Percentiles rank a stretch among this genome's conserved stretches.
Evolutionary conservation across 2,888 invertebrate genomes (phyloP).

Genomic region (Philopedon plagiatum): DNA sequence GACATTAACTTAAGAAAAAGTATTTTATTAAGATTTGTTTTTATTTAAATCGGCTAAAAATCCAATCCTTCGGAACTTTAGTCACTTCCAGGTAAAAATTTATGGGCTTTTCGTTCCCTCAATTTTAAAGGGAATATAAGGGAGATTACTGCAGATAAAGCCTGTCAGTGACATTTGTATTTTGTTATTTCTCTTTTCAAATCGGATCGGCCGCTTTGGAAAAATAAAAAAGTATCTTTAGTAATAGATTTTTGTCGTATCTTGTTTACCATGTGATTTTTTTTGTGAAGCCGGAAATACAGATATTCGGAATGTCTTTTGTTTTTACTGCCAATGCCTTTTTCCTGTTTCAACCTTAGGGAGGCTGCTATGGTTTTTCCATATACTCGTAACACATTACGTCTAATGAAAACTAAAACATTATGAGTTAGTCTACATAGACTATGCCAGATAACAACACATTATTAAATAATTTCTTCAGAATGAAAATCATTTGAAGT

Average conservation of each 20-base stretch:
- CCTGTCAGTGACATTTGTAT: conserved; percentile 19
- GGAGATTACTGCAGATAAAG: conserved; percentile 20
- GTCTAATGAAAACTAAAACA: too few relatives aligned
- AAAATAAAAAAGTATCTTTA: conserved; percentile 2
- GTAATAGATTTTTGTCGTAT: conserved; percentile 13
- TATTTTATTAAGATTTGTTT: not conserved
- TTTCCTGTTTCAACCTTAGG: not conserved
- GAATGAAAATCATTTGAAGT: too few relatives aligned
- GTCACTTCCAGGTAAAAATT: conserved; percentile 14
- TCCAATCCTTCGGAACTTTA: conserved; percentile 10
- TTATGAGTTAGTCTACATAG: too few relatives aligned
- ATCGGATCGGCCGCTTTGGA: conserved; percentile 1
- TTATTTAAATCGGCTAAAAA: not conserved
- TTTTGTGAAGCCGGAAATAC: not conserved
- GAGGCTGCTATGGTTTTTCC: too few relatives aligned
- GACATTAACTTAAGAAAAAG: not conserved
- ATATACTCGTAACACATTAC: too few relatives aligned
- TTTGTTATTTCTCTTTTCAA: conserved; percentile 14
- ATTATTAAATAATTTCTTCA: too few relatives aligned
- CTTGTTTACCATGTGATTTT: not conserved
- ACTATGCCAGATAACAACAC: too few relatives aligned
- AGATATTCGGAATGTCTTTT: not conserved
- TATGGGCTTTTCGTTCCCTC: conserved; percentile 11
- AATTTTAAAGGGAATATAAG: conserved; percentile 17
- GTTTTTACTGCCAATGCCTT: not conserved